phyloP scores from a whole-genome alignment of 2,113 vertebrate genomes.

The Hirundichthys speculiger region DNA sequence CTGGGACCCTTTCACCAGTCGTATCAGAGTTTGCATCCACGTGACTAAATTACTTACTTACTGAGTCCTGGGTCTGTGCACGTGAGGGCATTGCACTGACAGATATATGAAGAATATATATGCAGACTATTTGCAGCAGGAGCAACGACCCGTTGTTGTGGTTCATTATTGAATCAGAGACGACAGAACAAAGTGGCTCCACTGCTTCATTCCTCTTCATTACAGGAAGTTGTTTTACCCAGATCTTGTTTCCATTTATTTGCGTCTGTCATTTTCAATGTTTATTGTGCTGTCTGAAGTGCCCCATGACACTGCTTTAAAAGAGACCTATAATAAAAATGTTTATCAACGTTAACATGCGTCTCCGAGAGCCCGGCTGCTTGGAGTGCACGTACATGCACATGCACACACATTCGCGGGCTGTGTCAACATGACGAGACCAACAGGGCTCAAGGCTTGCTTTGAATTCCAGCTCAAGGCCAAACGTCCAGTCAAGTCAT shows the following conservation, averaged over 20 bases:
- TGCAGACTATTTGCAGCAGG: no score
- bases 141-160: no score
- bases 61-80: no score
- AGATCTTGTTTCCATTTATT: constrained; percentile 36
- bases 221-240: constrained; percentile 14
- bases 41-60: no score
- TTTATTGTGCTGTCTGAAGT: constrained; percentile 33
- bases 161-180: background rate
- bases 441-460: constrained; percentile 22
- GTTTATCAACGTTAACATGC: constrained; percentile 43
- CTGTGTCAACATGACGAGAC: constrained; percentile 47
- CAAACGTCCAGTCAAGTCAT: constrained; percentile 53
- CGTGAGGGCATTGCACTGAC: no score
- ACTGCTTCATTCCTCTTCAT: constrained; percentile 4
- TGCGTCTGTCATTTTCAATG: constrained; percentile 29
- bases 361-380: background rate
- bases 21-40: no score
- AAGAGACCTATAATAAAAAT: constrained; percentile 47
- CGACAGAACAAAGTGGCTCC: background rate
- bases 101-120: no score
- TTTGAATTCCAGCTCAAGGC: constrained; percentile 62
- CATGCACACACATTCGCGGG: constrained; percentile 21
- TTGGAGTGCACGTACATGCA: constrained; percentile 4
- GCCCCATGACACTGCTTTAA: constrained; percentile 28
- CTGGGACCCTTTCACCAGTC: no score